Evolutionary conservation across 2,888 invertebrate species (phyloP).

Genomic region (Idaea dimidiata): DNA sequence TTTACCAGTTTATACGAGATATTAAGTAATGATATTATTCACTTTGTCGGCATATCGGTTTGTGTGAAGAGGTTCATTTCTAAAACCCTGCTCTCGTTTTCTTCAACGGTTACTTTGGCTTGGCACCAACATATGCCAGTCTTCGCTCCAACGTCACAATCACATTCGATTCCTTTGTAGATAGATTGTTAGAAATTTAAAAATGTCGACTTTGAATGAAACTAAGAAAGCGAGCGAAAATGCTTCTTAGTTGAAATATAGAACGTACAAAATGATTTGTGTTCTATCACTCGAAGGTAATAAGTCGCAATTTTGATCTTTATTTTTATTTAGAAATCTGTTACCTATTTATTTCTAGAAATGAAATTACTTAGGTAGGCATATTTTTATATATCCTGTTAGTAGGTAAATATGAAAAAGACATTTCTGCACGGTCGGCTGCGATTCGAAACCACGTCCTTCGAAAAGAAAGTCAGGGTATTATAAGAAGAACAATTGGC

Average conservation of each 20-base stretch:
- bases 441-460: too few species aligned
- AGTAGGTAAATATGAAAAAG: too few species aligned
- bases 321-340: neutral
- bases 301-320: neutral
- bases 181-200: neutral
- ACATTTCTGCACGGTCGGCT: too few species aligned
- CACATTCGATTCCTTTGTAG: constrained; percentile 3
- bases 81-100: neutral
- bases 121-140: neutral
- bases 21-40: too few species aligned
- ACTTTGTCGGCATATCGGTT: neutral
- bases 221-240: neutral
- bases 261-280: neutral
- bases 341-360: too few species aligned
- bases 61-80: neutral
- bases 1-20: too few species aligned
- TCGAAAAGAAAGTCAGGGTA: too few species aligned
- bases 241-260: neutral
- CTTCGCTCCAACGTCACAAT: neutral
- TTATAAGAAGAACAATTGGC: constrained; percentile 3
- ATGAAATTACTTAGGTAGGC: too few species aligned
- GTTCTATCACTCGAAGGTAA: neutral
- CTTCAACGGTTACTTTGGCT: neutral
- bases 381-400: too few species aligned
- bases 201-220: constrained; percentile 1